phyloP scores from a whole-genome alignment of 2,888 invertebrate species.

The Chalcis sispes region DNA sequence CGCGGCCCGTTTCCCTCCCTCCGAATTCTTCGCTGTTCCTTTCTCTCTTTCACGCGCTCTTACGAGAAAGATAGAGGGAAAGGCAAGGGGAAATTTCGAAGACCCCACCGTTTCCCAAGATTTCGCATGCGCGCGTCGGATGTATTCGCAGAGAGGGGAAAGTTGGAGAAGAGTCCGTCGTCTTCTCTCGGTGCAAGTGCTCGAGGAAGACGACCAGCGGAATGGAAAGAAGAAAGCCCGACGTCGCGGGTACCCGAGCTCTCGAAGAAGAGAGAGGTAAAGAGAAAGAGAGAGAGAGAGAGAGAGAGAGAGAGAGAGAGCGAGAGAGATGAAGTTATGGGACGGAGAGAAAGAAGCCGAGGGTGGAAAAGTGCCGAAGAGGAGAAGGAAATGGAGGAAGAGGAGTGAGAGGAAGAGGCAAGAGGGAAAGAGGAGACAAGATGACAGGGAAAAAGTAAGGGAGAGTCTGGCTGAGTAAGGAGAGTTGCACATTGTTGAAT shows the following conservation, averaged over 20 bases:
- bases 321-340: conserved; percentile 5
- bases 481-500: conserved; percentile 29
- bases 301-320: not conserved
- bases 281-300: conserved; percentile 51
- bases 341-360: too few species aligned
- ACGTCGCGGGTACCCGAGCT: too few species aligned
- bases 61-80: too few species aligned
- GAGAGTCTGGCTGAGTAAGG: conserved; percentile 24
- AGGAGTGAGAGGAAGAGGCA: conserved; percentile 25
- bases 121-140: too few species aligned
- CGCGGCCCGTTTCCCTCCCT: conserved; percentile 69
- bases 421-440: conserved; percentile 52
- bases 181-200: too few species aligned
- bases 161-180: too few species aligned
- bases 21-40: conserved; percentile 63
- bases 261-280: not conserved
- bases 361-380: not conserved
- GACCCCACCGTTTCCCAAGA: too few species aligned
- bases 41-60: conserved; percentile 52
- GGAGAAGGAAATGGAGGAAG: not conserved
- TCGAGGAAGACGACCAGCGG: too few species aligned
- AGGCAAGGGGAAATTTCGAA: too few species aligned
- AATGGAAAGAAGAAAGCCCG: too few species aligned
- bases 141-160: too few species aligned
- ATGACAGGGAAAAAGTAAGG: conserved; percentile 44